Conservation (phyloP, 2,797 vertebrate species). For the Peromyscus attwateri region DNA sequence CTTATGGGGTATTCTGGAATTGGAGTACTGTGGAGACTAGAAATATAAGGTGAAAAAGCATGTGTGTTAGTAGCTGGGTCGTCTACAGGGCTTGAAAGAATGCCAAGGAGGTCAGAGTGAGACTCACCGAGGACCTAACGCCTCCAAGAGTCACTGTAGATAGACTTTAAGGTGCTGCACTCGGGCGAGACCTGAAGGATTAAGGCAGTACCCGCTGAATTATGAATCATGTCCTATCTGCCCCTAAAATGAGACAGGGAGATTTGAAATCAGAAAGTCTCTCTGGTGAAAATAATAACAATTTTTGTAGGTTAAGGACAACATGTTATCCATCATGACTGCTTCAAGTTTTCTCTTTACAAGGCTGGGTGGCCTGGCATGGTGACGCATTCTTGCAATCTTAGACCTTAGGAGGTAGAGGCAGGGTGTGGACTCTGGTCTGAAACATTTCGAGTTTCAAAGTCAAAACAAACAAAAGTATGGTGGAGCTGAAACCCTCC, state of each 20-base stretch:
- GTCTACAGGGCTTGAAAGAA: neutral
- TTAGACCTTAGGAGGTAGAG: neutral
- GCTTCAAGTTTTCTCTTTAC: neutral
- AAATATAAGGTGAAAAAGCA: neutral
- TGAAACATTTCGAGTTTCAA: neutral
- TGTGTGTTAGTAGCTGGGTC: neutral
- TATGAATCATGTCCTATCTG: neutral
- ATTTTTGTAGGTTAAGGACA: neutral
- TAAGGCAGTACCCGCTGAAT: neutral
- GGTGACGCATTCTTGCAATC: neutral
- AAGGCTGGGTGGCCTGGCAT: neutral
- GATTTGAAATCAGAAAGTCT: neutral
- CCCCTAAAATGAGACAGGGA: neutral
- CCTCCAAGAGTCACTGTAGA: no score
- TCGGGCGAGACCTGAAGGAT: neutral
- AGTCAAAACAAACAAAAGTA: neutral
- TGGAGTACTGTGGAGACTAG: neutral
- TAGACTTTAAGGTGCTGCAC: conserved; percentile 5
- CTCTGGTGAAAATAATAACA: neutral
- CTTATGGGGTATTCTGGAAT: neutral
- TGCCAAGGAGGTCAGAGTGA: neutral
- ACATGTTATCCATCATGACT: neutral
- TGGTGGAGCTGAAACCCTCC: neutral
- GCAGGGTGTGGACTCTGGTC: neutral
- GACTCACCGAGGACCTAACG: neutral